These are phyloP conservation scores for Tetramorium simillimum DNA, from an alignment of 1,140 invertebrate genomes.

Conservation along the genomic window DNA sequence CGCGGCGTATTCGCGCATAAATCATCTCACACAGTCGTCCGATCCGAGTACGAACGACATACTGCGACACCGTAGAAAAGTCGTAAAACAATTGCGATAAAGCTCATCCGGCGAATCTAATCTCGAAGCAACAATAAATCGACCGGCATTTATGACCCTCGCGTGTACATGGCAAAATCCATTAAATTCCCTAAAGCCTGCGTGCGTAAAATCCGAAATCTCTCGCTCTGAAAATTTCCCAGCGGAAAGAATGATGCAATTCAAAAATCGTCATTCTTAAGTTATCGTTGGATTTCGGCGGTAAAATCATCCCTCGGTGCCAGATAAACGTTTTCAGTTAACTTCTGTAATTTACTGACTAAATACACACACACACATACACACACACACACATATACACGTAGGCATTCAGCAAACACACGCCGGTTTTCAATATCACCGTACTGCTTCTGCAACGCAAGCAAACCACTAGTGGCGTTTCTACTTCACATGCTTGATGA, in stretches of 20 bases:
- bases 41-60: constrained; percentile 19
- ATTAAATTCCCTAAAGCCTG: constrained; percentile 30
- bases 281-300: not conserved
- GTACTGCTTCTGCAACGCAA: not conserved
- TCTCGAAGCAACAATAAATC: constrained; percentile 61
- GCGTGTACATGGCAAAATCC: constrained; percentile 8
- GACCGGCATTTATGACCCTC: constrained; percentile 37
- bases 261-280: constrained; percentile 12
- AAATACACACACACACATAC: not conserved
- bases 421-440: not conserved
- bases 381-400: too few relatives aligned
- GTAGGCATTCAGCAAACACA: not conserved
- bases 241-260: not conserved
- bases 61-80: constrained; percentile 47
- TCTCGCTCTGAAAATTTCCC: not conserved
- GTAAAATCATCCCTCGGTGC: constrained; percentile 7
- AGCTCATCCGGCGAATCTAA: constrained; percentile 56
- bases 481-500: not conserved
- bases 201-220: not conserved
- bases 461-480: not conserved
- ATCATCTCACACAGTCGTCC: constrained; percentile 16
- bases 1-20: constrained; percentile 27
- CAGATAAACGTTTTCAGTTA: not conserved
- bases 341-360: constrained; percentile 17
- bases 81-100: constrained; percentile 60